Percentiles rank a stretch among this genome's conserved stretches.
These are phyloP conservation scores for Plodia interpunctella DNA, from an alignment of 1,140 invertebrate genomes.

Conservation along the genomic window DNA sequence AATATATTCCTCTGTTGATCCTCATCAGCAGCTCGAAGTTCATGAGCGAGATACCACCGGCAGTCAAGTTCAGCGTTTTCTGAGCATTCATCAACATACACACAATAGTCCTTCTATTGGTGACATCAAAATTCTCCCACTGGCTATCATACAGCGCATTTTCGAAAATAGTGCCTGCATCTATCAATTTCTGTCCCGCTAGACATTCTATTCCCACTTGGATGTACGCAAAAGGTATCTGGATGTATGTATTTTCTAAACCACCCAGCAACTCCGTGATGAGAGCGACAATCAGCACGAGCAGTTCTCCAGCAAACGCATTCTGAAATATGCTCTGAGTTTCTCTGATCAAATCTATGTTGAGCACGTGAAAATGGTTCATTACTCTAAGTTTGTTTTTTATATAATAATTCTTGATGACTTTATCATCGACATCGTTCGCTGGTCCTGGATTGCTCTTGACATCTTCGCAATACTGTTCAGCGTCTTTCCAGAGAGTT, in stretches of 20 bases:
- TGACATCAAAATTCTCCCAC: slow-evolving; percentile 30
- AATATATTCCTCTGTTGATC: slow-evolving; percentile 23
- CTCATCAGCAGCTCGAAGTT: slow-evolving; percentile 23
- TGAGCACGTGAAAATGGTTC: slow-evolving; percentile 27
- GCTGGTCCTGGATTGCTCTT: slow-evolving; percentile 12
- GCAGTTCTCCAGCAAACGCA: slow-evolving; percentile 32
- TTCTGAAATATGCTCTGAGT: slow-evolving; percentile 27
- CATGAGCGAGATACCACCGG: slow-evolving; percentile 22
- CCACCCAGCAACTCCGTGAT: slow-evolving; percentile 39
- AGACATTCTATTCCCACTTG: slow-evolving; percentile 43
- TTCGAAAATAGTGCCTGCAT: slow-evolving; percentile 34
- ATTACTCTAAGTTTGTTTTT: slow-evolving; percentile 26
- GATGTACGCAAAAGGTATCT: slow-evolving; percentile 35
- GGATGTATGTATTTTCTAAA: slow-evolving; percentile 36
- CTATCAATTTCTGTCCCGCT: slow-evolving; percentile 40
- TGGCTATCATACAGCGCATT: slow-evolving; percentile 28
- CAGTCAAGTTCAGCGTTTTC: slow-evolving; percentile 26
- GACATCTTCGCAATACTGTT: slow-evolving; percentile 16
- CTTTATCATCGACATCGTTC: slow-evolving; percentile 12
- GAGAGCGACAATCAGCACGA: slow-evolving; percentile 25
- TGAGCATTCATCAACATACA: slow-evolving; percentile 29
- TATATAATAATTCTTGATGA: slow-evolving; percentile 24
- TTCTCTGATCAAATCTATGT: slow-evolving; percentile 27
- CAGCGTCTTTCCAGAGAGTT: slow-evolving; percentile 39
- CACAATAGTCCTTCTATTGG: slow-evolving; percentile 24